These are phyloP conservation scores for Enteromius argenteus DNA, from an alignment of 2,797 vertebrate species.

Conservation along the genomic window DNA sequence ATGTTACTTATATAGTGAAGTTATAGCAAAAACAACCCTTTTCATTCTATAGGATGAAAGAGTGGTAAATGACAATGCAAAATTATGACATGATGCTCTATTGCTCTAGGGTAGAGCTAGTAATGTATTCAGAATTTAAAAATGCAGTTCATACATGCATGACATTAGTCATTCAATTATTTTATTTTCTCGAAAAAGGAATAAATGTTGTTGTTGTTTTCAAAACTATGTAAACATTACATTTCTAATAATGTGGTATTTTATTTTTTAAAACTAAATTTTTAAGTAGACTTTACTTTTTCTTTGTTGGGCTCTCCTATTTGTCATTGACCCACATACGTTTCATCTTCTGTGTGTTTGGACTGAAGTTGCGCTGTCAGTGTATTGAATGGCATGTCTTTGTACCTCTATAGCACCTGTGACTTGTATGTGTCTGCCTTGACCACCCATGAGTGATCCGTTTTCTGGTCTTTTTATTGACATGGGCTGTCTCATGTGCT, in stretches of 20 bases:
- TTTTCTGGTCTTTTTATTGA: conserved; percentile 45
- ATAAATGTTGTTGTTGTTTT: neutral
- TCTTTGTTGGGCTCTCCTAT: neutral
- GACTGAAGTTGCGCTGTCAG: neutral
- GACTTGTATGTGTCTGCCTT: conserved; percentile 38
- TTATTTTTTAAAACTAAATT: too few species aligned
- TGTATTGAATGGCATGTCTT: conserved; percentile 22
- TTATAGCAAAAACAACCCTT: neutral
- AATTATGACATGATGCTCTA: neutral
- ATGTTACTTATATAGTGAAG: neutral
- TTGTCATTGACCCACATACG: neutral
- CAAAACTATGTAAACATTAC: neutral
- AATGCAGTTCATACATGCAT: neutral
- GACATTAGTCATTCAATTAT: too few species aligned
- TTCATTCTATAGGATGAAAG: neutral
- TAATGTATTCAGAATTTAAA: neutral
- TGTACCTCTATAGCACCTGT: conserved; percentile 15
- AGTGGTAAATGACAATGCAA: neutral
- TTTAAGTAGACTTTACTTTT: neutral
- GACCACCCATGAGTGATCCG: conserved; percentile 44
- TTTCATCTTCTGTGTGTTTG: conserved; percentile 11
- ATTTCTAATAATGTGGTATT: neutral
- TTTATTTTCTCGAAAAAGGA: neutral
- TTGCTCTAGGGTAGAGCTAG: neutral
- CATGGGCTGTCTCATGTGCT: conserved; percentile 31